phyloP scores from a whole-genome alignment of 2,888 invertebrate species.

The Helleia helle region DNA sequence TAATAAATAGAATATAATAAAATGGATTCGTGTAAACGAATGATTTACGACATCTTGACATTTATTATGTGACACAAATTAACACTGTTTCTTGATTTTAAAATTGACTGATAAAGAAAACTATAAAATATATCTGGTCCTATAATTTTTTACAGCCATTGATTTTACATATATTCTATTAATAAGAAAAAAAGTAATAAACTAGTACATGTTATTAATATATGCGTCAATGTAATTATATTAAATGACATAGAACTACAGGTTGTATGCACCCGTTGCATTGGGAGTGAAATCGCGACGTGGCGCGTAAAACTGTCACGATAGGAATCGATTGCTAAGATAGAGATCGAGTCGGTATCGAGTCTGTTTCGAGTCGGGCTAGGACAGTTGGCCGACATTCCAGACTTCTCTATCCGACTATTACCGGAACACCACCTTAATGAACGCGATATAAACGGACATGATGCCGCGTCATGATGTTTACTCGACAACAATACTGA shows the following conservation, averaged over 20 bases:
- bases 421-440: conserved; percentile 33
- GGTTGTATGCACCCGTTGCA: no score
- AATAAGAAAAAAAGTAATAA: no score
- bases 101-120: no score
- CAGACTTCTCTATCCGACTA: conserved; percentile 36
- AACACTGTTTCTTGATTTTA: no score
- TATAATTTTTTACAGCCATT: neutral
- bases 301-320: conserved; percentile 64
- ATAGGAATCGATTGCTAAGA: conserved; percentile 59
- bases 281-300: conserved; percentile 43
- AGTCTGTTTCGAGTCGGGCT: no score
- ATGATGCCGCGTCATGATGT: no score
- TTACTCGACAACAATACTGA: no score
- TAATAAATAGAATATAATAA: no score
- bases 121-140: no score
- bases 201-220: no score
- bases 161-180: neutral
- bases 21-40: neutral
- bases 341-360: conserved; percentile 50
- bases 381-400: conserved; percentile 47
- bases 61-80: neutral
- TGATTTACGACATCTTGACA: neutral
- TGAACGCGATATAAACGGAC: no score
- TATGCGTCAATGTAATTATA: conserved; percentile 19
- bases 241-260: conserved; percentile 23